Evolutionary conservation across 1,140 invertebrate genomes (phyloP), one percentile per base, ranked within the genome.

Genomic region (Drosophila parabipectinata): DNA sequence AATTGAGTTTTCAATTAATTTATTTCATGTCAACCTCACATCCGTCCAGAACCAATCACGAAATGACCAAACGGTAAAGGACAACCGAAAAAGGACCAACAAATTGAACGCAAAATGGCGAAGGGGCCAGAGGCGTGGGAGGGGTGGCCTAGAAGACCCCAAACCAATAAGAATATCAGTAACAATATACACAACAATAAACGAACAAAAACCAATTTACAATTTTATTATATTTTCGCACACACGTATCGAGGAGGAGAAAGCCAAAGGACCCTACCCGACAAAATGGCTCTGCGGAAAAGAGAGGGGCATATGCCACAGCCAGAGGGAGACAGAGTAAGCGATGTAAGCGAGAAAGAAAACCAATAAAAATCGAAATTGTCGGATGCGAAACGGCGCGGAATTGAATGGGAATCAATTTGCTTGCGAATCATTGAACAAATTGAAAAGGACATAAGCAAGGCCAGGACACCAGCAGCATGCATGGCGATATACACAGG

Each of bases 381-480:
- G 81, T 90, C 87, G 82, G 78, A 85, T 78, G 72, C 80, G 87
- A 83, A 87, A 79, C 81, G 76, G 73, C 78, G 82, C 79, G 87
- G 80, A 90, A 90, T 90, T 90, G 88, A 90, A 88, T 90, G 88
- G 69, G 82, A 90, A 88, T 90, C 88, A 90, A 90, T 90, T 90
- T 90, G 88, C 88, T 90, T 90, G 77, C 88, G 83, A 88, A 90
- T 90, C 88, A 90, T 90, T 90, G 88, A 90, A 87, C 83, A 90
- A 90, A 90, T 90, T 90, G 88, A 90, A 90, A 88, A 90, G 69
- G 79, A 74, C 80, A 87, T 74, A 79, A 44, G 41, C 41, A 44
- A 18, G n/a, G 41, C 41, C 14, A 44, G 41, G n/a, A 44, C 41
- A 15, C 76, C 30, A 72, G 55, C 78, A 64, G 37, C 79, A 77